These are phyloP conservation scores for Aromia moschata DNA, from an alignment of 2,888 invertebrate genomes.

Conservation along the genomic window DNA sequence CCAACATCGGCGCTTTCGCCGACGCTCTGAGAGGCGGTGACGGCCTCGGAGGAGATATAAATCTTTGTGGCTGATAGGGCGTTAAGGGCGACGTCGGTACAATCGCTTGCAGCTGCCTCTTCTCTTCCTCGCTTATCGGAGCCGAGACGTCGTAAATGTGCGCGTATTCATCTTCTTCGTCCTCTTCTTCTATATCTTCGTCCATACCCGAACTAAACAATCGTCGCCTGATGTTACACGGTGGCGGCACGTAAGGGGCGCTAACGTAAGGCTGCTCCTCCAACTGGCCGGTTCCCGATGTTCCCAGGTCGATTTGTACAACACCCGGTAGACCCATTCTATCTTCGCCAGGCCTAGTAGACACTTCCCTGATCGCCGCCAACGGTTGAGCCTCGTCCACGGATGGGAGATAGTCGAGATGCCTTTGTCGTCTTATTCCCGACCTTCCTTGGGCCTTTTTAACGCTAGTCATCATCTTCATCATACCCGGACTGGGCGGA, in stretches of 20 bases:
- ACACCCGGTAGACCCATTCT: slow-evolving; percentile 7
- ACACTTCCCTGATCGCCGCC: slow-evolving; percentile 5
- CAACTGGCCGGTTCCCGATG: neutral
- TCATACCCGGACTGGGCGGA: slow-evolving; percentile 17
- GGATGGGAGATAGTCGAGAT: neutral
- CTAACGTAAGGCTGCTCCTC: neutral
- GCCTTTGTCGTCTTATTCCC: neutral
- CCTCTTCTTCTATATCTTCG: neutral
- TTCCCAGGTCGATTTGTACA: slow-evolving; percentile 4
- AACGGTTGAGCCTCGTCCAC: neutral
- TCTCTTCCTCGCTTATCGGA: neutral
- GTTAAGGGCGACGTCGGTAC: slow-evolving; percentile 3
- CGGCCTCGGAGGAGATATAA: neutral
- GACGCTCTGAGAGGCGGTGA: slow-evolving; percentile 1
- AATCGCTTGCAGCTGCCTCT: neutral
- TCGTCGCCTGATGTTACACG: neutral
- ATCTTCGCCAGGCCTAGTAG: slow-evolving; percentile 1
- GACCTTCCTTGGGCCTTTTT: neutral
- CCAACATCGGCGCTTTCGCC: neutral
- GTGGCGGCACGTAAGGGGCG: neutral
- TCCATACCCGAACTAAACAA: neutral
- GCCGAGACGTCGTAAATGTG: neutral
- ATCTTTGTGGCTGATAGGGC: neutral
- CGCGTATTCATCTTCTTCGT: neutral
- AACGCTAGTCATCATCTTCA: neutral